phyloP scores from a whole-genome alignment of 92 coral and sea anemone genomes.

The Galaxea fascicularis region DNA sequence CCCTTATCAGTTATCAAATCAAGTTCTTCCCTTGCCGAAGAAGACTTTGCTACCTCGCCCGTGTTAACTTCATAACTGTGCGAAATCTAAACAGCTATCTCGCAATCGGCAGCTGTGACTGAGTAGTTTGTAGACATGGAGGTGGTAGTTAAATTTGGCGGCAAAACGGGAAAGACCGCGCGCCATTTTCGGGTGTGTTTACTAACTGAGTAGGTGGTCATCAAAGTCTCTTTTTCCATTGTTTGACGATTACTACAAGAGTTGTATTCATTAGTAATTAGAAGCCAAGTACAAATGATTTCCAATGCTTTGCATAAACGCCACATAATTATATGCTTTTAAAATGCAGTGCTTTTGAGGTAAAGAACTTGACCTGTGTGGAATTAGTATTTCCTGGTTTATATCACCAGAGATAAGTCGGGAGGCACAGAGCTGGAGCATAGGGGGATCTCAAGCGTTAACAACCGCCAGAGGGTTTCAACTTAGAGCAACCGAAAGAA shows the following conservation, averaged over 20 bases:
- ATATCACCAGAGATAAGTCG: not conserved
- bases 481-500: not conserved
- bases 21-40: not conserved
- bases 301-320: not conserved
- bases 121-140: not conserved
- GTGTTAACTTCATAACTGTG: not conserved
- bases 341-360: not conserved
- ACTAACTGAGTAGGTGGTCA: slow-evolving; percentile 13
- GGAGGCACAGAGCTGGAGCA: not conserved
- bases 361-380: not conserved
- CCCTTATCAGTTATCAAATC: not conserved
- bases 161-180: slow-evolving; percentile 10
- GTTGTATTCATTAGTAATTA: slow-evolving; percentile 15
- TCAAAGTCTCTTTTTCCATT: slow-evolving; percentile 14
- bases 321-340: not conserved
- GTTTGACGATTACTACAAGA: slow-evolving; percentile 20
- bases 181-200: slow-evolving; percentile 33
- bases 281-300: not conserved
- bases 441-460: not conserved
- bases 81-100: not conserved
- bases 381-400: not conserved
- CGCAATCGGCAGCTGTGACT: too few species aligned
- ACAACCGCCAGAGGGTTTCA: slow-evolving; percentile 37
- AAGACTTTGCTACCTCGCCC: not conserved
- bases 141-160: slow-evolving; percentile 22